These are phyloP conservation scores for Tetrapedia diversipes DNA, from an alignment of 2,888 invertebrate genomes.

Conservation along the genomic window DNA sequence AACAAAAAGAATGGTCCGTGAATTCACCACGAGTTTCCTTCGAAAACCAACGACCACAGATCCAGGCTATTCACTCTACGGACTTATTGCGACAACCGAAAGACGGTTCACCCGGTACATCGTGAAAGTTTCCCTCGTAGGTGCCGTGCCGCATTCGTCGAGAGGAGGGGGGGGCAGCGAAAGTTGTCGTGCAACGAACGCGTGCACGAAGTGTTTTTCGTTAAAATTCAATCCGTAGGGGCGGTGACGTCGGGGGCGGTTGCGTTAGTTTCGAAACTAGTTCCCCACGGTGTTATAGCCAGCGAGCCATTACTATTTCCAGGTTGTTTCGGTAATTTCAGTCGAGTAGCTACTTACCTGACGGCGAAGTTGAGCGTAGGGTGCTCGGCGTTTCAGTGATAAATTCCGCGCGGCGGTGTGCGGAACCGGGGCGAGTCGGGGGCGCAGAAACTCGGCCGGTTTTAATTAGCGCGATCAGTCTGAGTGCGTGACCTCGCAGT, in stretches of 20 bases:
- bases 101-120: neutral
- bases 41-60: neutral
- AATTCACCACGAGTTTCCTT: too few species aligned
- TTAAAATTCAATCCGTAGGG: slow-evolving; percentile 63
- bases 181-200: neutral
- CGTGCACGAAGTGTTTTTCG: slow-evolving; percentile 32
- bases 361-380: slow-evolving; percentile 41
- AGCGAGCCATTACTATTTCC: slow-evolving; percentile 59
- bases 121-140: neutral
- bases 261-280: slow-evolving; percentile 60
- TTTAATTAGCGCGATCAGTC: slow-evolving; percentile 62
- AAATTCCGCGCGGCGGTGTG: slow-evolving; percentile 47
- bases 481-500: slow-evolving; percentile 53
- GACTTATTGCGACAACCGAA: neutral
- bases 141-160: neutral
- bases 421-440: neutral
- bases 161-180: neutral
- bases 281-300: slow-evolving; percentile 43
- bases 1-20: too few species aligned
- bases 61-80: neutral
- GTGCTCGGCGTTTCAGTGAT: slow-evolving; percentile 44
- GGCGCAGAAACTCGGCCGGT: slow-evolving; percentile 28
- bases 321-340: slow-evolving; percentile 60
- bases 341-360: slow-evolving; percentile 55
- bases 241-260: slow-evolving; percentile 31